Percentiles rank a stretch among this genome's conserved stretches.
phyloP scores from a whole-genome alignment of 2,888 invertebrate genomes.

The Nymphalis c-album region DNA sequence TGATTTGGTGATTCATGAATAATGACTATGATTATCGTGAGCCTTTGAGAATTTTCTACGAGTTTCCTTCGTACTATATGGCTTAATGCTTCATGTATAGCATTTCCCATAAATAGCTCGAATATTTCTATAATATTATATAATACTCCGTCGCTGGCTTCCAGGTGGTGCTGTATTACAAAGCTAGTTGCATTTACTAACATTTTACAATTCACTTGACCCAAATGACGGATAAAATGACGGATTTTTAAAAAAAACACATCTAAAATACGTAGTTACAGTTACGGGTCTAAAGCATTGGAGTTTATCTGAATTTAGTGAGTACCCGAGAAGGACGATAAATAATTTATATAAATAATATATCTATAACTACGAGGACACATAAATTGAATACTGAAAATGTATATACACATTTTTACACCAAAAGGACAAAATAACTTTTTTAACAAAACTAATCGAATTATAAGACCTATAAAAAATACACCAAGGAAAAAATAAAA shows the following conservation, averaged over 20 bases:
- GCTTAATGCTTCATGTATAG: slow-evolving; percentile 30
- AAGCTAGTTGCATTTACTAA: background rate
- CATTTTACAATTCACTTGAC: background rate
- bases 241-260: background rate
- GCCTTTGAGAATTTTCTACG: no score
- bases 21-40: no score
- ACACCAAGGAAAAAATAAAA: background rate
- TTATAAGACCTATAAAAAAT: background rate
- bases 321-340: slow-evolving; percentile 1
- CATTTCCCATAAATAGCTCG: background rate
- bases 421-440: slow-evolving; percentile 14
- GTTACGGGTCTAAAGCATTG: background rate
- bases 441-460: background rate
- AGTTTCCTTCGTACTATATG: slow-evolving; percentile 17
- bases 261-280: slow-evolving; percentile 18
- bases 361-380: slow-evolving; percentile 17
- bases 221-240: background rate
- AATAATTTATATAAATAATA: slow-evolving; percentile 4
- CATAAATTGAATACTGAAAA: slow-evolving; percentile 24
- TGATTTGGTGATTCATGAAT: no score
- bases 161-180: background rate
- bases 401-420: slow-evolving; percentile 30
- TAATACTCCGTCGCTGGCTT: background rate
- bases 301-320: background rate
- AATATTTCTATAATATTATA: no score